These are phyloP conservation scores for Drosophila sp. DNA, from an alignment of 1,140 invertebrate species.

Conservation along the genomic window DNA sequence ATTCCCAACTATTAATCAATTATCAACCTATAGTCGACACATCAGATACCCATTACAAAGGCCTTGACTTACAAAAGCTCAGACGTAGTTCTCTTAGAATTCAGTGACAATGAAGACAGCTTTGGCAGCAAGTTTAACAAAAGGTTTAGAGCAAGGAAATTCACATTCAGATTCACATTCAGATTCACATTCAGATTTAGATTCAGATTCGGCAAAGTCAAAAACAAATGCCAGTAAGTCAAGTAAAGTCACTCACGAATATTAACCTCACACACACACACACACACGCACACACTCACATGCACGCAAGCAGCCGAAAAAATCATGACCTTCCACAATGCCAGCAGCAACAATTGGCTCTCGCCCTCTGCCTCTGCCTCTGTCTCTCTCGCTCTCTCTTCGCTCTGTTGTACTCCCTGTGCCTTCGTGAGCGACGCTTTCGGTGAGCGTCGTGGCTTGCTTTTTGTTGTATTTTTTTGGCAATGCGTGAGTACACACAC, in stretches of 20 bases:
- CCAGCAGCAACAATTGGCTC: constrained; percentile 71
- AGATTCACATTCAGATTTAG: constrained; percentile 37
- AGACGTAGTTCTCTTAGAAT: neutral
- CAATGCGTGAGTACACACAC: constrained; percentile 72
- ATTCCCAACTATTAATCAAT: neutral
- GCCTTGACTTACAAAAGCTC: constrained; percentile 20
- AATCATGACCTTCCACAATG: constrained; percentile 85
- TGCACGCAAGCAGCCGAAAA: constrained; percentile 64
- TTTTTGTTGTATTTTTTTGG: constrained; percentile 70
- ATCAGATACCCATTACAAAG: neutral
- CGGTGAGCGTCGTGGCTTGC: constrained; percentile 55
- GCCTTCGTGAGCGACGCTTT: constrained; percentile 56
- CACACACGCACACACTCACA: constrained; percentile 19
- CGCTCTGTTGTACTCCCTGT: constrained; percentile 34
- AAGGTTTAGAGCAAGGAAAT: constrained; percentile 51
- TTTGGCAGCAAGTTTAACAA: constrained; percentile 3
- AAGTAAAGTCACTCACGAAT: constrained; percentile 58
- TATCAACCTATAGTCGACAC: too few species aligned
- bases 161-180: constrained; percentile 56
- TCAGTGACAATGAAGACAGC: constrained; percentile 11
- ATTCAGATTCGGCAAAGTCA: constrained; percentile 32
- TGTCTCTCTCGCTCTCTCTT: constrained; percentile 28
- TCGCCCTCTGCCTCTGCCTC: constrained; percentile 32
- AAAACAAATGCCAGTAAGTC: constrained; percentile 71
- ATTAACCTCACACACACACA: constrained; percentile 10